These are phyloP conservation scores for Fragariocoptes setiger DNA, from an alignment of 1,140 invertebrate species.

Conservation along the genomic window DNA sequence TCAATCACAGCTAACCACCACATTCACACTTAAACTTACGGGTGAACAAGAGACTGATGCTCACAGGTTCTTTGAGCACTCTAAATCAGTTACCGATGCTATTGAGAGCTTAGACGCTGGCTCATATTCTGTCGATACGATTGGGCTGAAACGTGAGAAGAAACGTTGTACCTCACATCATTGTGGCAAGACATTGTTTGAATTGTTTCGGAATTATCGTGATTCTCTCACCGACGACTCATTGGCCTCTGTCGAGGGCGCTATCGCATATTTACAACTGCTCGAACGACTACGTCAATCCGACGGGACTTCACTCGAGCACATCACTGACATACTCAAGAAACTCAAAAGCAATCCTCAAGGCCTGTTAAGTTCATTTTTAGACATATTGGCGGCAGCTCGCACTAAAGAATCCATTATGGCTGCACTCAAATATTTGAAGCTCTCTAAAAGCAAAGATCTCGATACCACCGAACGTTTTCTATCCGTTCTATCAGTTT, in stretches of 20 bases:
- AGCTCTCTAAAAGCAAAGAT: conserved; percentile 6
- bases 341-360: conserved; percentile 3
- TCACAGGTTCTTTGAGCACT: background rate
- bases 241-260: conserved; percentile 3
- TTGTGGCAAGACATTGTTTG: conserved; percentile 1
- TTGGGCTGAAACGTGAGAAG: conserved; percentile 1
- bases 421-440: conserved; percentile 6
- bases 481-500: conserved; percentile 1
- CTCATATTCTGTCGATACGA: conserved; percentile 2
- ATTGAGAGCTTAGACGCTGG: conserved; percentile 1
- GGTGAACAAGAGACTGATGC: background rate
- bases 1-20: conserved; percentile 7
- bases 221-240: conserved; percentile 2
- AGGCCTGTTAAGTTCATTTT: conserved; percentile 6
- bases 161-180: conserved; percentile 3
- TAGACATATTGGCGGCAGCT: conserved; percentile 7
- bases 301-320: background rate
- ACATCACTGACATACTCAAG: background rate
- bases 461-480: conserved; percentile 7
- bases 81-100: background rate
- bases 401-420: conserved; percentile 4
- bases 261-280: conserved; percentile 5
- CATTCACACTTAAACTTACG: background rate
- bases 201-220: conserved; percentile 2
- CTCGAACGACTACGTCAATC: conserved; percentile 5